Evolutionary conservation across 1,140 invertebrate species (phyloP).

Genomic region (Acyrthosiphon pisum): DNA sequence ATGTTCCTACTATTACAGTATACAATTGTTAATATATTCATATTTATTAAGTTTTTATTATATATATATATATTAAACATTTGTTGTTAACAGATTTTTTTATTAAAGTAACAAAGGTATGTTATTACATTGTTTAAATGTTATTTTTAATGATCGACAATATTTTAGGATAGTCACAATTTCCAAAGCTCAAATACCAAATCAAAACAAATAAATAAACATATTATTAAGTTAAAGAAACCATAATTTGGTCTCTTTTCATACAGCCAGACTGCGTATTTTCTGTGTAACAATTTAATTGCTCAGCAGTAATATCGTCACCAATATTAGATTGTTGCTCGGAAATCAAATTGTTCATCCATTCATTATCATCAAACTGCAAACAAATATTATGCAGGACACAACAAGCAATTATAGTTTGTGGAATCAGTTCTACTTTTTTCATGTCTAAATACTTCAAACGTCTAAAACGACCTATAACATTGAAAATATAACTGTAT

Average conservation of each 20-base stretch:
- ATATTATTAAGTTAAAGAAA: not conserved
- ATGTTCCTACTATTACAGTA: no score
- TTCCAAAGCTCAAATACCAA: not conserved
- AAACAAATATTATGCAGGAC: not conserved
- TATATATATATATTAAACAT: no score
- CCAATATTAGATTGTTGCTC: not conserved
- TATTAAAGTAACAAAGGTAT: no score
- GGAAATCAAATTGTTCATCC: slow-evolving; percentile 8
- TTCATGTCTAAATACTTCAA: slow-evolving; percentile 18
- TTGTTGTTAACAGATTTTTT: no score
- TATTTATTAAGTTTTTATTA: no score
- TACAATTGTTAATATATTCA: no score
- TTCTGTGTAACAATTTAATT: not conserved
- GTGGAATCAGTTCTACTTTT: not conserved
- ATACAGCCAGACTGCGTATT: not conserved
- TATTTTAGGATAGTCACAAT: not conserved
- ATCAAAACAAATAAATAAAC: not conserved
- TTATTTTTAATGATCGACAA: not conserved
- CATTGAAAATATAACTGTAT: not conserved
- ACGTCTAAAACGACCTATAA: not conserved
- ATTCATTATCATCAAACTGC: not conserved
- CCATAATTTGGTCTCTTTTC: slow-evolving; percentile 11
- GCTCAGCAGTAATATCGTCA: not conserved
- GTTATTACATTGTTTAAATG: no score
- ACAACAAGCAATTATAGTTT: not conserved